Evolutionary conservation across 2,113 vertebrate genomes (phyloP).

Genomic region (Polyodon spathula): DNA sequence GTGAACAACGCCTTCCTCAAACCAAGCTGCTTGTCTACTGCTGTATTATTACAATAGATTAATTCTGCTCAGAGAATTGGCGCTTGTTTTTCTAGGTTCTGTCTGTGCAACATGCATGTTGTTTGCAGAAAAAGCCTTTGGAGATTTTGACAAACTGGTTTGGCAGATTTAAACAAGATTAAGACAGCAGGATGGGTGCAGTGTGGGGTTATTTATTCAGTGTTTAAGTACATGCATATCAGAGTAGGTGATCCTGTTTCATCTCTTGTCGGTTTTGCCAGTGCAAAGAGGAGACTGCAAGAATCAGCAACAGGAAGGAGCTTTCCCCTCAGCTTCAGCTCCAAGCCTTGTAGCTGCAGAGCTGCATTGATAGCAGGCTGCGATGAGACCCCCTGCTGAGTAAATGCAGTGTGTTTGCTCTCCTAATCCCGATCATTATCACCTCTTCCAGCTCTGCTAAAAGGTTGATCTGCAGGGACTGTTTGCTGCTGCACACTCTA

Average conservation of each 20-base stretch:
- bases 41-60: too few relatives aligned
- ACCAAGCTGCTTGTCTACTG: too few relatives aligned
- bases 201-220: too few relatives aligned
- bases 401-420: conserved; percentile 17
- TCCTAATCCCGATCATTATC: conserved; percentile 14
- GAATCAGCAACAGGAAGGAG: too few relatives aligned
- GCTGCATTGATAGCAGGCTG: conserved; percentile 6
- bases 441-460: conserved; percentile 1
- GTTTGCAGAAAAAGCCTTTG: neutral
- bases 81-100: too few relatives aligned
- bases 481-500: neutral
- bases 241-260: too few relatives aligned
- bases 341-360: conserved; percentile 11
- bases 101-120: too few relatives aligned
- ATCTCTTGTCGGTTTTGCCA: too few relatives aligned
- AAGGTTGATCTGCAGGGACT: neutral
- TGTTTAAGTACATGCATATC: too few relatives aligned
- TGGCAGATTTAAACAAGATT: neutral
- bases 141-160: neutral
- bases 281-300: too few relatives aligned
- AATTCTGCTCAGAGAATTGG: too few relatives aligned
- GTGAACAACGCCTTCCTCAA: too few relatives aligned
- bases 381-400: conserved; percentile 1
- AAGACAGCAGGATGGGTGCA: neutral
- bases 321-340: neutral